Conservation (phyloP, 2,888 invertebrate genomes). For the Prosopocoilus inquinatus region DNA sequence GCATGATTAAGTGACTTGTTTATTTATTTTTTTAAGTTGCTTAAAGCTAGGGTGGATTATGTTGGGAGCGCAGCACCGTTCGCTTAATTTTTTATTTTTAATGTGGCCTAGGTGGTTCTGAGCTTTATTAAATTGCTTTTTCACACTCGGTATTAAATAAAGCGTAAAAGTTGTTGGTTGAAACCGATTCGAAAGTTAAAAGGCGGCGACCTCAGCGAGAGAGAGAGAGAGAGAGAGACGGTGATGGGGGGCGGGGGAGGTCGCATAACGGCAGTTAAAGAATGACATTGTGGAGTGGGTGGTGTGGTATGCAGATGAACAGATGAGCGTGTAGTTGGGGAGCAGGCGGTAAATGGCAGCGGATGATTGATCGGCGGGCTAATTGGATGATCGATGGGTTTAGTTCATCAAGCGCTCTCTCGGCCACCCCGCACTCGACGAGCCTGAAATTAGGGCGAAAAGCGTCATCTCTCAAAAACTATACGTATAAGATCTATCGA, state of each 20-base stretch:
- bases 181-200: conserved; percentile 20
- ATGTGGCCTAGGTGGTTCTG: conserved; percentile 2
- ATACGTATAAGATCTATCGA: conserved; percentile 21
- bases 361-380: conserved; percentile 72
- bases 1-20: conserved; percentile 37
- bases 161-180: conserved; percentile 20
- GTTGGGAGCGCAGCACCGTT: conserved; percentile 6
- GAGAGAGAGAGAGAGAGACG: conserved; percentile 1
- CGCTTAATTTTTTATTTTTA: conserved; percentile 8
- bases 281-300: conserved; percentile 28
- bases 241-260: conserved; percentile 7
- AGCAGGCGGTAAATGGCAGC: conserved; percentile 52
- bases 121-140: conserved; percentile 3
- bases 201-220: conserved; percentile 1
- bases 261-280: conserved; percentile 29
- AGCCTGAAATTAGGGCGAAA: conserved; percentile 22
- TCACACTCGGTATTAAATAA: conserved; percentile 14
- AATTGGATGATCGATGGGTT: conserved; percentile 78
- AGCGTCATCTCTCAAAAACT: conserved; percentile 24
- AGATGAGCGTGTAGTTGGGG: conserved; percentile 41
- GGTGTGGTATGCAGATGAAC: conserved; percentile 50
- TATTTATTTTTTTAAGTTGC: conserved; percentile 28
- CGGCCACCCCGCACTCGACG: conserved; percentile 13
- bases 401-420: conserved; percentile 50
- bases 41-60: conserved; percentile 26